These are phyloP conservation scores for Schlechtendalia chinensis DNA, from an alignment of 1,140 invertebrate species.

Conservation along the genomic window DNA sequence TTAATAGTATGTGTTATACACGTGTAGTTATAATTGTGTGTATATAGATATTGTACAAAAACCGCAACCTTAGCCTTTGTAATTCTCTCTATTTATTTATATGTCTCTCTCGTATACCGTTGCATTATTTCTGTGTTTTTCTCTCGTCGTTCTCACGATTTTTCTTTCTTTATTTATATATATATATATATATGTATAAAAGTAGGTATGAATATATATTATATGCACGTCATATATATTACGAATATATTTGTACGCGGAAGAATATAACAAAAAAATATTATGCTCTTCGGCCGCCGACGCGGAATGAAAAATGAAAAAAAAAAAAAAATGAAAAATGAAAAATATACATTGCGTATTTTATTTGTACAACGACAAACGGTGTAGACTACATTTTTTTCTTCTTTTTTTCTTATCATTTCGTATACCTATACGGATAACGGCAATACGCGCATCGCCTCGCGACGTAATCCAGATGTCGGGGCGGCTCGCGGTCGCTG, in stretches of 20 bases:
- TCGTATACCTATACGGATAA: neutral
- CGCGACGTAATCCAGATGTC: too few relatives aligned
- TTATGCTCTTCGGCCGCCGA: neutral
- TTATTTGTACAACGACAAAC: too few relatives aligned
- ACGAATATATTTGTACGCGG: conserved; percentile 9
- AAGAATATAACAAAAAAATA: neutral
- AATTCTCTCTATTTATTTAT: neutral
- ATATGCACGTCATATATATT: too few relatives aligned
- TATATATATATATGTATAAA: neutral
- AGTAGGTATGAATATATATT: neutral
- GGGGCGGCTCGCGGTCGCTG: too few relatives aligned
- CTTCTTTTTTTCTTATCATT: too few relatives aligned
- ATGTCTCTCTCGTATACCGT: neutral
- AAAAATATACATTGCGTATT: too few relatives aligned
- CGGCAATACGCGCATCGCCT: neutral
- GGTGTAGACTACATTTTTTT: neutral
- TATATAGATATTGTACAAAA: conserved; percentile 15
- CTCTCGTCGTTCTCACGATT: too few relatives aligned
- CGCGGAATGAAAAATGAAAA: neutral
- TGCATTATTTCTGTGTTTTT: neutral
- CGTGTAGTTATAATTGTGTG: neutral
- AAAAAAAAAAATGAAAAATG: too few relatives aligned
- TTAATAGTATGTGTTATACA: neutral
- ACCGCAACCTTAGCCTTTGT: conserved; percentile 1
- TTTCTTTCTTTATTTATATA: neutral